These are phyloP conservation scores for Spheniscus humboldti DNA, from an alignment of 2,797 vertebrate genomes.

Conservation along the genomic window DNA sequence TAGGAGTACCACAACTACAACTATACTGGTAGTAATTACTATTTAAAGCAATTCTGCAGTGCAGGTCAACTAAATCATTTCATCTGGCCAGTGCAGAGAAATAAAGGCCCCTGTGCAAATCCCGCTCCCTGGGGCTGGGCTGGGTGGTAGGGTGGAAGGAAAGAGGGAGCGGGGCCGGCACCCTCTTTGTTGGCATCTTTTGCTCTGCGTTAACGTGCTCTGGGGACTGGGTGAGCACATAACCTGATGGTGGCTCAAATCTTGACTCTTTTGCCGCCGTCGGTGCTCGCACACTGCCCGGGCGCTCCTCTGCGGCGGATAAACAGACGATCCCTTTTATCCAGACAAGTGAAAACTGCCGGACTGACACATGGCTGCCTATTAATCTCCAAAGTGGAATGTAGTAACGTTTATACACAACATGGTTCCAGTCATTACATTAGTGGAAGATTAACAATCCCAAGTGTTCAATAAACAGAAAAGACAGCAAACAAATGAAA, in stretches of 20 bases:
- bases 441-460: constrained; percentile 20
- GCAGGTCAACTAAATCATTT: neutral
- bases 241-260: neutral
- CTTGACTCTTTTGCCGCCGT: neutral
- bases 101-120: neutral
- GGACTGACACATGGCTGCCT: neutral
- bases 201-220: rapidly evolving
- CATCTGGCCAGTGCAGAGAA: neutral
- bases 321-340: neutral
- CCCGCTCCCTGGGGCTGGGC: neutral
- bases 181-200: neutral
- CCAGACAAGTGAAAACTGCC: neutral
- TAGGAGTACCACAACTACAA: neutral
- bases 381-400: neutral
- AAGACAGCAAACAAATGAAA: constrained; percentile 20
- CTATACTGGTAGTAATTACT: neutral
- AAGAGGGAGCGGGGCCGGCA: rapidly evolving
- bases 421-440: neutral
- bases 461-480: constrained; percentile 23
- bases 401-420: neutral
- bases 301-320: rapidly evolving
- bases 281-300: neutral
- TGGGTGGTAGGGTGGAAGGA: neutral
- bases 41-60: neutral
- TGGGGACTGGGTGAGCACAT: neutral